Percentiles rank a stretch among this genome's conserved stretches.
Evolutionary conservation across 2,888 invertebrate species (phyloP).

Genomic region (Chaetoderma sp.): DNA sequence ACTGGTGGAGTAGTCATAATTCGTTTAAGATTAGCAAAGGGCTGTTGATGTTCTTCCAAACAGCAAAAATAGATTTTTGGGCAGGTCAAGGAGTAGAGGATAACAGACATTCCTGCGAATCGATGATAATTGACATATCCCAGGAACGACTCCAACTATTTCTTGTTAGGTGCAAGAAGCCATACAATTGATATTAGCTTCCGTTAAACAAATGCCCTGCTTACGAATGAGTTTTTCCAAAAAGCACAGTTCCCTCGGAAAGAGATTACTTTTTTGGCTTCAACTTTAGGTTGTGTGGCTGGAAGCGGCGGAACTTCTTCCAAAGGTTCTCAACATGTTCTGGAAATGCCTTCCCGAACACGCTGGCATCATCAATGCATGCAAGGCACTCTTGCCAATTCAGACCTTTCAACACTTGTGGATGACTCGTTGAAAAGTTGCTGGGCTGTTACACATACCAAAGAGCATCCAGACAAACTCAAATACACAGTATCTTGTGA

Average conservation of each 20-base stretch:
- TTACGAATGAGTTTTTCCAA: constrained; percentile 19
- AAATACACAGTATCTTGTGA: too few relatives aligned
- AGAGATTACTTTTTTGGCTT: constrained; percentile 36
- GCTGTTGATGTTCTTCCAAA: neutral
- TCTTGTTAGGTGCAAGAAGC: constrained; percentile 6
- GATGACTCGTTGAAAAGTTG: too few relatives aligned
- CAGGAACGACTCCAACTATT: constrained; percentile 34
- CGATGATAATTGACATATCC: too few relatives aligned
- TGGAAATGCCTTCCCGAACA: too few relatives aligned
- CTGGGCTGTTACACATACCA: too few relatives aligned
- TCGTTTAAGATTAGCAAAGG: neutral
- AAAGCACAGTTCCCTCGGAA: constrained; percentile 27
- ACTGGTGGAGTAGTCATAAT: too few relatives aligned
- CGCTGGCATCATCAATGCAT: too few relatives aligned
- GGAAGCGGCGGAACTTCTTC: constrained; percentile 20
- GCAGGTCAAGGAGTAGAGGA: constrained; percentile 17
- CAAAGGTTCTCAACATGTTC: too few relatives aligned
- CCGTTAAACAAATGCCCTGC: constrained; percentile 10
- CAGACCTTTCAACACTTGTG: too few relatives aligned
- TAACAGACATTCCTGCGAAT: constrained; percentile 10
- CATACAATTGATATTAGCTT: constrained; percentile 7
- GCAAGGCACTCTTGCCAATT: too few relatives aligned
- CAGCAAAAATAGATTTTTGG: neutral
- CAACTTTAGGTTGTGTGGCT: constrained; percentile 22
- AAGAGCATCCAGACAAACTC: too few relatives aligned